These are phyloP conservation scores for Cladopsammia gracilis DNA, from an alignment of 64 coral and sea anemone species.

Conservation along the genomic window DNA sequence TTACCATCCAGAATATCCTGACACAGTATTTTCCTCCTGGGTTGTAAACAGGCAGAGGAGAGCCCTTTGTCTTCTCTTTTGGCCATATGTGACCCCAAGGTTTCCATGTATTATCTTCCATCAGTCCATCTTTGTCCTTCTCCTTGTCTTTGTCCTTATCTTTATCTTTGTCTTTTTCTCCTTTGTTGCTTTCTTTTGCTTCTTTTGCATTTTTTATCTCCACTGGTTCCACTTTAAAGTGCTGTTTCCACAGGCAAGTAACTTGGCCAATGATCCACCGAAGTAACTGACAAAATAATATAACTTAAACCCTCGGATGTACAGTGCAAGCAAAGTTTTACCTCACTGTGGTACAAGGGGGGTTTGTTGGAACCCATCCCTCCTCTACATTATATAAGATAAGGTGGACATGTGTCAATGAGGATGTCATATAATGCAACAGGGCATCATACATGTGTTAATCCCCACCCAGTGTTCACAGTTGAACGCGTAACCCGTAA, in stretches of 20 bases:
- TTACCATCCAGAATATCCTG: conserved; percentile 95
- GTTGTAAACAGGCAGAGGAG: conserved; percentile 79
- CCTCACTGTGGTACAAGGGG: too few species aligned
- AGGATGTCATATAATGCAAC: too few species aligned
- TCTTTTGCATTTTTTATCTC: conserved; percentile 76
- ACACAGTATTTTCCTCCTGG: conserved; percentile 95
- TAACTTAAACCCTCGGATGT: background rate
- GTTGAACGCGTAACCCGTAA: too few species aligned
- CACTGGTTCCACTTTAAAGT: conserved; percentile 85
- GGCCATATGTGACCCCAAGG: conserved; percentile 98
- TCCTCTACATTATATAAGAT: too few species aligned
- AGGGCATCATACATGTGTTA: too few species aligned
- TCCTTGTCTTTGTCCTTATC: conserved; percentile 90
- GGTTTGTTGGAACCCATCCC: too few species aligned
- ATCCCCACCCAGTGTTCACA: too few species aligned
- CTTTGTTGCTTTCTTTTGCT: conserved; percentile 53
- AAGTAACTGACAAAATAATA: conserved; percentile 52
- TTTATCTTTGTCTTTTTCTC: conserved; percentile 81
- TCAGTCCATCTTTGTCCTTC: conserved; percentile 76
- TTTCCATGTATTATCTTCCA: conserved; percentile 94
- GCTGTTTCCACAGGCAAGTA: conserved; percentile 86
- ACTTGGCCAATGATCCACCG: conserved; percentile 95
- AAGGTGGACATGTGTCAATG: too few species aligned
- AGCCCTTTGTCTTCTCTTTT: conserved; percentile 80
- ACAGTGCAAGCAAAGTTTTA: too few species aligned